Evolutionary conservation across 1,140 invertebrate genomes (phyloP).

Genomic region (Ceratina calcarata): DNA sequence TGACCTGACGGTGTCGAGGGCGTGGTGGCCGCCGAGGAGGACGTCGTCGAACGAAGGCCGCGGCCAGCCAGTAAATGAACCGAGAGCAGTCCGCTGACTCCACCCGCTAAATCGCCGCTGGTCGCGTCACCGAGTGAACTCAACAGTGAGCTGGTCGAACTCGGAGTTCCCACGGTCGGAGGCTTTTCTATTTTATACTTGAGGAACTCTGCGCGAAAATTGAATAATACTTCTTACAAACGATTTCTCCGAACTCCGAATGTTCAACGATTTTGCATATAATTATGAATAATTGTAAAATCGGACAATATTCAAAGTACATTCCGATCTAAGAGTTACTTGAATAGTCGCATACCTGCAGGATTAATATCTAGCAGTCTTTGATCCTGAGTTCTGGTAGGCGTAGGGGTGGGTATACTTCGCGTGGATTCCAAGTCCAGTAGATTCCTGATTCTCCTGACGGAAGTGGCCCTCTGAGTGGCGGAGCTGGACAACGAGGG

Average conservation of each 20-base stretch:
- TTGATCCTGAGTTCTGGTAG: conserved; percentile 84
- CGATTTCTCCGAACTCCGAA: too few species aligned
- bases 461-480: conserved; percentile 85
- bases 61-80: conserved; percentile 94
- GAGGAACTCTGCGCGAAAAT: conserved; percentile 86
- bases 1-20: conserved; percentile 84
- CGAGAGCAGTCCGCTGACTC: conserved; percentile 94
- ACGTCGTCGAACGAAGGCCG: conserved; percentile 89
- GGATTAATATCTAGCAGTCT: conserved; percentile 93
- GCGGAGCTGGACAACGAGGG: conserved; percentile 72
- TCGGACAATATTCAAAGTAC: neutral
- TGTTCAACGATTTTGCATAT: too few species aligned
- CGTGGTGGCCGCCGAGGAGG: conserved; percentile 84
- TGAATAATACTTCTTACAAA: too few species aligned
- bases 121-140: conserved; percentile 75
- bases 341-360: conserved; percentile 82
- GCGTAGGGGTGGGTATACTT: conserved; percentile 86
- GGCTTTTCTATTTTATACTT: conserved; percentile 95
- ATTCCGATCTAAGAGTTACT: neutral
- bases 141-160: conserved; percentile 77
- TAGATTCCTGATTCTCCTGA: conserved; percentile 89
- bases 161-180: conserved; percentile 80
- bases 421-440: conserved; percentile 83
- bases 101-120: conserved; percentile 80
- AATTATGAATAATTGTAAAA: neutral